These are phyloP conservation scores for Leucophenga montana DNA, from an alignment of 2,888 invertebrate species.

Conservation along the genomic window DNA sequence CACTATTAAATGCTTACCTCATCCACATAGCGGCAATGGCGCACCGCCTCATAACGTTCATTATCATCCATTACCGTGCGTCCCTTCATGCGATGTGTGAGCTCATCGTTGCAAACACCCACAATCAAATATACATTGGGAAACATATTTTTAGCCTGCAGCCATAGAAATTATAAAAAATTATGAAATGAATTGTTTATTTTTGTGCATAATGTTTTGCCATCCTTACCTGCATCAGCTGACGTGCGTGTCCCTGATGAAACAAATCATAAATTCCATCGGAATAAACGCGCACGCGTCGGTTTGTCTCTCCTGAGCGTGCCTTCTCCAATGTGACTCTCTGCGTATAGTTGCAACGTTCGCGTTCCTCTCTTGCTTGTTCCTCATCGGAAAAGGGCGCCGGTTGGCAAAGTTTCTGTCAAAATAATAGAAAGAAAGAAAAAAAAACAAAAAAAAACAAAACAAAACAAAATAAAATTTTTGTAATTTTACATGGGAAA, in stretches of 20 bases:
- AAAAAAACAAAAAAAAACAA: neutral
- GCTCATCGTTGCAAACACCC: slow-evolving; percentile 93
- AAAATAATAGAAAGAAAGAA: slow-evolving; percentile 56
- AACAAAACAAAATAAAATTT: too few species aligned
- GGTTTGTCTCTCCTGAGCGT: slow-evolving; percentile 82
- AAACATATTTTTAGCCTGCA: slow-evolving; percentile 90
- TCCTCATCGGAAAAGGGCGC: slow-evolving; percentile 92
- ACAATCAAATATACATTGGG: slow-evolving; percentile 97
- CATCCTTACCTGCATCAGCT: slow-evolving; percentile 84
- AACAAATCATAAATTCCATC: slow-evolving; percentile 99
- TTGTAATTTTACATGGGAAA: too few species aligned
- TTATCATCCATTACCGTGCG: slow-evolving; percentile 96
- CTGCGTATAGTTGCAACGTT: slow-evolving; percentile 85
- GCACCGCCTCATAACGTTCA: slow-evolving; percentile 96
- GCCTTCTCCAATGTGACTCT: slow-evolving; percentile 91
- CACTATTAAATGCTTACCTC: slow-evolving; percentile 78
- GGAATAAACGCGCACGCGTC: slow-evolving; percentile 95
- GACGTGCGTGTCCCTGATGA: slow-evolving; percentile 97
- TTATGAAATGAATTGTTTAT: neutral
- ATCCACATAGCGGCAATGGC: slow-evolving; percentile 98
- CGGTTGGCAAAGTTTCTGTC: slow-evolving; percentile 83
- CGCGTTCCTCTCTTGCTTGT: slow-evolving; percentile 82
- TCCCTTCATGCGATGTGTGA: slow-evolving; percentile 94
- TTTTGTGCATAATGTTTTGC: too few species aligned
- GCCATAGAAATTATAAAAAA: neutral